Conservation (phyloP, 1,140 invertebrate genomes). For the Zaprionus tsacasi region DNA sequence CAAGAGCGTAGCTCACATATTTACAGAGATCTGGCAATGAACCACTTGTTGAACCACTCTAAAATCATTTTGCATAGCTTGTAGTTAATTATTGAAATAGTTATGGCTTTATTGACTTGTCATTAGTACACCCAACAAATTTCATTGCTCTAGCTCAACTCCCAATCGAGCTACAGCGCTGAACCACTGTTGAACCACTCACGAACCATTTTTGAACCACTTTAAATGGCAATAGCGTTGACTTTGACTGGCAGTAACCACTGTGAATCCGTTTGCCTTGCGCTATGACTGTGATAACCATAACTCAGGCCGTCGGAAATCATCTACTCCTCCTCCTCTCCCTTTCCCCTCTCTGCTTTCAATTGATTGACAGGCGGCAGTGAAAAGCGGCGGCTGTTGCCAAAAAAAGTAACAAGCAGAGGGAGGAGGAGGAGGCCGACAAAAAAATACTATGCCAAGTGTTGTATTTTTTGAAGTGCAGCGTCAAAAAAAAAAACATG, state of each 20-base stretch:
- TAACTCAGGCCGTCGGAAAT: conserved; percentile 23
- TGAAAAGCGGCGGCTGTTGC: conserved; percentile 53
- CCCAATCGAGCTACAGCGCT: no score
- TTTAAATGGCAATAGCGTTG: neutral
- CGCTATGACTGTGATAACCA: conserved; percentile 35
- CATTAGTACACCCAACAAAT: neutral
- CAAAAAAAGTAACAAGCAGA: conserved; percentile 33
- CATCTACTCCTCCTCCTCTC: neutral
- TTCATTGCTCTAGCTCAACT: neutral
- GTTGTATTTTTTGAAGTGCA: conserved; percentile 63
- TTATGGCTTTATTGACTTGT: neutral
- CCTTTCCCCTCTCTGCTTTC: neutral
- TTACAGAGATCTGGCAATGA: no score
- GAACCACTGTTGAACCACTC: neutral
- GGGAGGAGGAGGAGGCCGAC: neutral
- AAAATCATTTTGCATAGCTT: neutral
- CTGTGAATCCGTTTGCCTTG: conserved; percentile 23
- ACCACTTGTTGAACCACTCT: neutral
- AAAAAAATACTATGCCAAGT: conserved; percentile 62
- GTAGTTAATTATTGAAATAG: neutral
- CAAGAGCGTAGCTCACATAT: neutral
- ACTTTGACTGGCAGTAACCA: conserved; percentile 32
- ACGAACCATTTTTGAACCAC: neutral
- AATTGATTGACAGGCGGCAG: conserved; percentile 75
- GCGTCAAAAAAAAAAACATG: conserved; percentile 25